These are phyloP conservation scores for Syrphus vitripennis DNA, from an alignment of 2,888 invertebrate genomes.

Conservation along the genomic window DNA sequence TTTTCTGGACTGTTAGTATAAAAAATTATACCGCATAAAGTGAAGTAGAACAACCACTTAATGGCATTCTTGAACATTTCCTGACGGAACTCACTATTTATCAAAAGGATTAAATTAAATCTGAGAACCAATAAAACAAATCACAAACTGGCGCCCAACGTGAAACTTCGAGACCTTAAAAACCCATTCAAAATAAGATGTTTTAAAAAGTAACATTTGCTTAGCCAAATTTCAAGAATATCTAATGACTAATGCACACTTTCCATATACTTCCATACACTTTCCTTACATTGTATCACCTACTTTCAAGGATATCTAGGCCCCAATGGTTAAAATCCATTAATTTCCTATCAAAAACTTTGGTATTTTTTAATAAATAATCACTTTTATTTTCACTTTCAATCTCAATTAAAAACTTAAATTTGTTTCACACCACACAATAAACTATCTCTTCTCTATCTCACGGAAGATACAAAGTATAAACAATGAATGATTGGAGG, in stretches of 20 bases:
- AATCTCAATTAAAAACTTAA: constrained; percentile 44
- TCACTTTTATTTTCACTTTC: constrained; percentile 3
- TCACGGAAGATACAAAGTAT: background rate
- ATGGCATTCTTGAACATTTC: too few relatives aligned
- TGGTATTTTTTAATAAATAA: background rate
- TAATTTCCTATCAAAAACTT: background rate
- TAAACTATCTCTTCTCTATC: background rate
- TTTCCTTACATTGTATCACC: background rate
- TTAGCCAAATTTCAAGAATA: background rate
- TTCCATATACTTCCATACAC: too few relatives aligned
- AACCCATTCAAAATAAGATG: too few relatives aligned
- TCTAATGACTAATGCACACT: background rate
- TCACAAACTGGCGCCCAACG: background rate
- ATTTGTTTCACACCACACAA: constrained; percentile 34
- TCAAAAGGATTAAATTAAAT: too few relatives aligned
- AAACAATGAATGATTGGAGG: background rate
- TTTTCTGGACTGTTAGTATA: too few relatives aligned
- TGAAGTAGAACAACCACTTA: too few relatives aligned
- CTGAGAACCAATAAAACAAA: too few relatives aligned
- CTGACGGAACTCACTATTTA: too few relatives aligned
- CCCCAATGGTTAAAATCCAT: background rate
- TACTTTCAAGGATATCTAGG: background rate
- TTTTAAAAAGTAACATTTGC: too few relatives aligned
- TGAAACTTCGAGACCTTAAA: too few relatives aligned
- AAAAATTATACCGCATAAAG: too few relatives aligned